Conservation (phyloP, 2,113 vertebrate species). For the Girardinichthys multiradiatus region DNA sequence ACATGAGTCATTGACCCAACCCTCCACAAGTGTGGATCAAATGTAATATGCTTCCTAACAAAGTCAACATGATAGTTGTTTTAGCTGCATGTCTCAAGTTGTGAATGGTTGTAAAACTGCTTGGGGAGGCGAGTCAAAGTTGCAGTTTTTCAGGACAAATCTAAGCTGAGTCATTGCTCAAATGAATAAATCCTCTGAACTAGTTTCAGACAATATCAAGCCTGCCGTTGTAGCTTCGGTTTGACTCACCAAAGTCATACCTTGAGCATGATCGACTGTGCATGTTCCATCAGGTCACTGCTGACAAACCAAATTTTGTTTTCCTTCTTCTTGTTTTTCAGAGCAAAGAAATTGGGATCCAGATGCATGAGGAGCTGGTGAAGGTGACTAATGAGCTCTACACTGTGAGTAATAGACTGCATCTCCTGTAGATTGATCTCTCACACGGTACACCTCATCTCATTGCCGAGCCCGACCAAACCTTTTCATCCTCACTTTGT, state of each 20-base stretch:
- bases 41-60: not conserved
- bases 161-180: not conserved
- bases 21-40: not conserved
- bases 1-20: not conserved
- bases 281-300: conserved; percentile 26
- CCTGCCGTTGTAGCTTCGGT: conserved; percentile 4
- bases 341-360: conserved; percentile 98
- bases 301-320: conserved; percentile 18
- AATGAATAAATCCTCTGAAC: not conserved
- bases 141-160: not conserved
- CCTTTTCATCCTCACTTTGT: not conserved
- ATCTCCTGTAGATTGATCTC: conserved; percentile 39
- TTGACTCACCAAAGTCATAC: conserved; percentile 15
- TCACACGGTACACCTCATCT: conserved; percentile 37
- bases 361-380: conserved; percentile 98
- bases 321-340: conserved; percentile 71
- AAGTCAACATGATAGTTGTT: not conserved
- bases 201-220: not conserved
- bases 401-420: conserved; percentile 86
- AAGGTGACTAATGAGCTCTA: conserved; percentile 99
- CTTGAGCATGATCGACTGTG: not conserved
- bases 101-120: not conserved
- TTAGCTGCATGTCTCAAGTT: not conserved
- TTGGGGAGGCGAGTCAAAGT: not conserved
- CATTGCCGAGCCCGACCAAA: conserved; percentile 18